Conservation (phyloP, 2,797 vertebrate genomes). For the Sebastes cheni region DNA sequence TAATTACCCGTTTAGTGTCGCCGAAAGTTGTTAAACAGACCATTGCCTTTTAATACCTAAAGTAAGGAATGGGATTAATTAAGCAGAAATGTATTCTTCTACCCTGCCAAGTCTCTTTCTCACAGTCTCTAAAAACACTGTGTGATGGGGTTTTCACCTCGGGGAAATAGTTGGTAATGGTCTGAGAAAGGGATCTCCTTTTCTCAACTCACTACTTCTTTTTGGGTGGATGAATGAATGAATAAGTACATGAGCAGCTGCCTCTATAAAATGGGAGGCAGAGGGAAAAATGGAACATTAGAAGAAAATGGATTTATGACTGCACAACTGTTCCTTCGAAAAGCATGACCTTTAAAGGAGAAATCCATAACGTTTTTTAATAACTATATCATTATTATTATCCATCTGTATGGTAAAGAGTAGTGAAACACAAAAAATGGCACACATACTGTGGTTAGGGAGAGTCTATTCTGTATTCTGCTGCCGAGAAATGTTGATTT, state of each 20-base stretch:
- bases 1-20: slow-evolving; percentile 87
- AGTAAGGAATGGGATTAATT: slow-evolving; percentile 85
- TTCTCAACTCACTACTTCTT: slow-evolving; percentile 55
- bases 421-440: background rate
- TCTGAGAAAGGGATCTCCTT: slow-evolving; percentile 69
- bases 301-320: slow-evolving; percentile 46
- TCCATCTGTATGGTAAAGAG: background rate
- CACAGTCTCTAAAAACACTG: slow-evolving; percentile 73
- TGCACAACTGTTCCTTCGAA: slow-evolving; percentile 36
- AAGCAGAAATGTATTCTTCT: slow-evolving; percentile 85
- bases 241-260: slow-evolving; percentile 53
- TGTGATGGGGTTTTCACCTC: slow-evolving; percentile 71
- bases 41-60: slow-evolving; percentile 87
- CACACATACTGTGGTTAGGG: background rate
- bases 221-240: slow-evolving; percentile 62
- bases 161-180: slow-evolving; percentile 75
- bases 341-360: slow-evolving; percentile 45
- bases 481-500: slow-evolving; percentile 8
- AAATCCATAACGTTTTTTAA: slow-evolving; percentile 33
- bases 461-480: background rate
- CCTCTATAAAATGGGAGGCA: slow-evolving; percentile 44
- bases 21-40: slow-evolving; percentile 87
- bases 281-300: slow-evolving; percentile 30
- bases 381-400: slow-evolving; percentile 21
- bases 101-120: slow-evolving; percentile 78